Percentiles rank a stretch among this genome's conserved stretches.
Conservation (phyloP, 2,888 invertebrate genomes). For the Dendrolimus houi region DNA sequence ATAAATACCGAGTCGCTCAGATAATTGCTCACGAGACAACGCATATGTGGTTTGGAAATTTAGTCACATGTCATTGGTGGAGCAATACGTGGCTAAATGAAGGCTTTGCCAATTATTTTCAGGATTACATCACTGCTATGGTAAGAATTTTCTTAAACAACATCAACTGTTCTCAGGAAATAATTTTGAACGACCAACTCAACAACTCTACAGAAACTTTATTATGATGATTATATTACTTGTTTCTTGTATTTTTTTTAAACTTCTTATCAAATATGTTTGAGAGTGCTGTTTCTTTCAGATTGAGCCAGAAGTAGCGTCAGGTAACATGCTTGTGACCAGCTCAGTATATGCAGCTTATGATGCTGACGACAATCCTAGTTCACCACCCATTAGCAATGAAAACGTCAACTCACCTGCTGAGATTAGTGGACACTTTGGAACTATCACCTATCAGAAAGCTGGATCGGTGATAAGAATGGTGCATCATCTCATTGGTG, state of each 20-base stretch:
- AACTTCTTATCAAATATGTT: too few species aligned
- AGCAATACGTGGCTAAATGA: slow-evolving; percentile 83
- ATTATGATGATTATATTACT: too few species aligned
- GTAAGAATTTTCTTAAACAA: slow-evolving; percentile 20
- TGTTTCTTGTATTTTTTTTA: too few species aligned
- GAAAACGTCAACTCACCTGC: slow-evolving; percentile 73
- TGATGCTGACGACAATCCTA: slow-evolving; percentile 68
- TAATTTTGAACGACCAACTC: not conserved
- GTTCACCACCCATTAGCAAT: slow-evolving; percentile 74
- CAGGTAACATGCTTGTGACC: slow-evolving; percentile 78
- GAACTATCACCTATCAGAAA: slow-evolving; percentile 81
- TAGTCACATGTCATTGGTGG: slow-evolving; percentile 88
- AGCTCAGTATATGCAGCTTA: slow-evolving; percentile 81
- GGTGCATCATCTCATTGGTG: slow-evolving; percentile 62
- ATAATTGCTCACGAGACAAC: slow-evolving; percentile 86
- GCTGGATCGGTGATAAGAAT: slow-evolving; percentile 71
- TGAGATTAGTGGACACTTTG: slow-evolving; percentile 80
- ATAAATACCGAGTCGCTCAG: slow-evolving; percentile 74
- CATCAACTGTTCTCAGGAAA: not conserved
- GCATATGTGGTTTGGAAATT: slow-evolving; percentile 90
- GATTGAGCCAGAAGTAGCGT: slow-evolving; percentile 78
- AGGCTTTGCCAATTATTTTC: slow-evolving; percentile 84
- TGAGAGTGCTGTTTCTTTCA: slow-evolving; percentile 21
- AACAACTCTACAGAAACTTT: too few species aligned
- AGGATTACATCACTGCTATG: slow-evolving; percentile 76